Base-by-base conservation (phyloP, 1,140 invertebrate species). In the Cryptotermes secundus region DNA sequence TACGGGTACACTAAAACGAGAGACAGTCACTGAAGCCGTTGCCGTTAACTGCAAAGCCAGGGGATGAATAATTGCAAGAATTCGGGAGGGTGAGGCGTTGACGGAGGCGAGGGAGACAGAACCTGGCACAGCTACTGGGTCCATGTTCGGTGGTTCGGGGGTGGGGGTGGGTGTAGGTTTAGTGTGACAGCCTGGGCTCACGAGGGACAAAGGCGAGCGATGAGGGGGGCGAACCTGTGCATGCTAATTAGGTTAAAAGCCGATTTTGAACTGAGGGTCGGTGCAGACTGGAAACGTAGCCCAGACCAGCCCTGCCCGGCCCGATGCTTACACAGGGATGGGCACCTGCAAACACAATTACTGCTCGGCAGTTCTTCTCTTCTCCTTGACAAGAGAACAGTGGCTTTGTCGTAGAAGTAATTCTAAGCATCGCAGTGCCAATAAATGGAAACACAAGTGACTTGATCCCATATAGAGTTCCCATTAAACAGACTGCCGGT, bases 221-320 rank as follows among this genome's bases (percentile, higher is more conserved):
- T 22, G 45, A 22, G 16, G 45, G 22, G 45, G 16, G n/a, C n/a
- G 59, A 72, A 31, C 59, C 59, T 9, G 80, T 81, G 80, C 80
- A 81, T 81, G 80, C 80, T 81, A 81, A 81, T 81, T 81, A 81
- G 80, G 80, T 81, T 81, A 81, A 81, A 81, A 81, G 80, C 80
- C 80, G 80, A 81, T 81, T 81, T 81, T 35, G 34, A 81, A 35
- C 80, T 81, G 80, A 34, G 42, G n/a, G 26, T 31, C 59, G 26
- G 45, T 14, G 80, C 80, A 26, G 80, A 34, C 22, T 34, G 24
- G 12, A 36, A 36, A 24, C 16, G 7, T 81, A 45, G 80, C 80
- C 7, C 22, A 7, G 35, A 9, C 26, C n/a, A n/a, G n/a, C n/a
- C n/a, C n/a, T n/a, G n/a, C n/a, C n/a, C n/a, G n/a, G n/a, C n/a